Base-by-base conservation (phyloP, 92 coral and sea anemone species). In the Palythoa heliodiscus region DNA sequence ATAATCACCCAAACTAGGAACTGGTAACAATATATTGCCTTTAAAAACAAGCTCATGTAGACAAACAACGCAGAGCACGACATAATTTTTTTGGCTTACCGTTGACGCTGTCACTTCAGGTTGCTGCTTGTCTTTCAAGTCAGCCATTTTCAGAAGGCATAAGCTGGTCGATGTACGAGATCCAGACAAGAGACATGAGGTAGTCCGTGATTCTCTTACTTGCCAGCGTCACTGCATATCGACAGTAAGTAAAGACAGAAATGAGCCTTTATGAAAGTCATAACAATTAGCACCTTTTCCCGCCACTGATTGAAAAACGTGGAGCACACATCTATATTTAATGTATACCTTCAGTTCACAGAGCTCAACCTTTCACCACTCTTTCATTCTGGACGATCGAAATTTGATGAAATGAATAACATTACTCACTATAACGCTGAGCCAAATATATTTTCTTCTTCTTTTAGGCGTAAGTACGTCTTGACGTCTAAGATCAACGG, bases 111-210 rank as follows among this genome's bases (percentile, higher is more conserved):
- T 24, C 63, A 53, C 73, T 80, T 80, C 84, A 15, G 57, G 40
- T 80, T 80, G 73, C 63, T 60, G 84, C 58, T 80, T 52, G 84
- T 67, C 74, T 66, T 80, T 80, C 60, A 66, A 80, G 84, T 80
- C 84, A 80, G 84, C 84, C 84, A 80, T 80, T 80, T 80, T 80
- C 84, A 1, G 84, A 80, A 29, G 84, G 84, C 84, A 80, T 80
- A n/a, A 80, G 84, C 48, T 80, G 84, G 60, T 80, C 74, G 40
- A 80, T 53, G 73, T 80, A 52, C 55, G 84, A 80, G 47, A 80
- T 67, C 84, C 84, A 66, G 40, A 80, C 84, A 80, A 48, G 73
- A 80, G 48, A 48, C 84, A 80, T 80, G 74, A 80, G 84, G 84
- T 29, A 80, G 58, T 48, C 84, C 47, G 29, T 35, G 25, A 22